Conservation (phyloP, 1,140 invertebrate genomes). For the Acromyrmex echinatior region DNA sequence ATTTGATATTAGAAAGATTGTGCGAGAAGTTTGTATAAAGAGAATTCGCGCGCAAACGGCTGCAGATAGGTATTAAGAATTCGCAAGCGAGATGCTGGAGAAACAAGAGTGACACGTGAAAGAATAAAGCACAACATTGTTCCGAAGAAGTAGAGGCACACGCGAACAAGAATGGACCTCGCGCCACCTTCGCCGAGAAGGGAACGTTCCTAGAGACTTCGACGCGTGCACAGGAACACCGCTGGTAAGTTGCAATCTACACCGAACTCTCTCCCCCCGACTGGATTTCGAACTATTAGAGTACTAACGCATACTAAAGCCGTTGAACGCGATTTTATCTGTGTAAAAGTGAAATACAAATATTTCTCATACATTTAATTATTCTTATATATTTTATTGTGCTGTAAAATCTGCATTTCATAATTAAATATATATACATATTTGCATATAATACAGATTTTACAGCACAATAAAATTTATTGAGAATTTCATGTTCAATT, state of each 20-base stretch:
- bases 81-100: neutral
- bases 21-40: neutral
- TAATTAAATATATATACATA: too few species aligned
- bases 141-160: neutral
- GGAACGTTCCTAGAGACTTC: conserved; percentile 53
- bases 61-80: neutral
- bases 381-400: too few species aligned
- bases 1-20: neutral
- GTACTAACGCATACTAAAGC: too few species aligned
- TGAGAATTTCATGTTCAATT: too few species aligned
- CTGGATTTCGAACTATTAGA: too few species aligned
- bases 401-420: too few species aligned
- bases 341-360: too few species aligned
- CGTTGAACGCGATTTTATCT: too few species aligned
- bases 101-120: conserved; percentile 23
- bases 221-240: conserved; percentile 55
- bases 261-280: neutral
- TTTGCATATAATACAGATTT: too few species aligned
- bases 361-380: too few species aligned
- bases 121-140: conserved; percentile 8
- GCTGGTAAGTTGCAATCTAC: conserved; percentile 59
- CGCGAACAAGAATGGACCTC: neutral
- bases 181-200: conserved; percentile 36
- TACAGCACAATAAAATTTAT: too few species aligned
- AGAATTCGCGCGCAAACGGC: neutral